phyloP scores from a whole-genome alignment of 1,140 invertebrate genomes.

The Eueides isabella region DNA sequence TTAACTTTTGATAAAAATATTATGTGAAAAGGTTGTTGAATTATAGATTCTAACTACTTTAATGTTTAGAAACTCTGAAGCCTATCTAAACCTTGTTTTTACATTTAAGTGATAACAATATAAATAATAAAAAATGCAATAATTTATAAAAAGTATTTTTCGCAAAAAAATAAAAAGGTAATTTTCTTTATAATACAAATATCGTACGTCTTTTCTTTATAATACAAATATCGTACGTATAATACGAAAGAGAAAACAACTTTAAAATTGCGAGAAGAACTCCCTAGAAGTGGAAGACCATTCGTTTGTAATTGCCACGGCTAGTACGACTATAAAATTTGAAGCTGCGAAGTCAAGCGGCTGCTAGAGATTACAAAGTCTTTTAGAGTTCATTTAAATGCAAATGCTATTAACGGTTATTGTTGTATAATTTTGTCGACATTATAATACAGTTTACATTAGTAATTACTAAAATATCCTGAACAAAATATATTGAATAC shows the following conservation, averaged over 20 bases:
- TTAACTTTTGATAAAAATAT: background rate
- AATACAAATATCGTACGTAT: background rate
- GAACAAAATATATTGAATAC: no score
- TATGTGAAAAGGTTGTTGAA: no score
- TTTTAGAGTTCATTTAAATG: conserved; percentile 28
- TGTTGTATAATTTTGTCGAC: conserved; percentile 8
- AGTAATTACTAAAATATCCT: background rate
- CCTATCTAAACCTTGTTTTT: no score
- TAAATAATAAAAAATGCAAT: no score
- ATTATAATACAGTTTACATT: background rate
- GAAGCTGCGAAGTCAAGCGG: conserved; percentile 25
- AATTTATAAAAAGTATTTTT: background rate
- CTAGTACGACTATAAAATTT: conserved; percentile 27
- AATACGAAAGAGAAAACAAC: conserved; percentile 18
- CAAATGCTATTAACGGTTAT: conserved; percentile 24
- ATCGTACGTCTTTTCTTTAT: background rate
- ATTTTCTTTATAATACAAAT: background rate
- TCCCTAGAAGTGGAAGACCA: conserved; percentile 13
- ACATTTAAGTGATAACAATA: background rate
- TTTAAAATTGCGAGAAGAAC: conserved; percentile 19
- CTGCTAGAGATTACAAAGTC: conserved; percentile 27
- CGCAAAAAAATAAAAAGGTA: background rate
- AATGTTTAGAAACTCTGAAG: background rate
- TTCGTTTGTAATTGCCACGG: conserved; percentile 27
- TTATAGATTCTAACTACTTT: no score